These are phyloP conservation scores for Anarrhichthys ocellatus DNA, from an alignment of 2,113 vertebrate species.

Conservation along the genomic window DNA sequence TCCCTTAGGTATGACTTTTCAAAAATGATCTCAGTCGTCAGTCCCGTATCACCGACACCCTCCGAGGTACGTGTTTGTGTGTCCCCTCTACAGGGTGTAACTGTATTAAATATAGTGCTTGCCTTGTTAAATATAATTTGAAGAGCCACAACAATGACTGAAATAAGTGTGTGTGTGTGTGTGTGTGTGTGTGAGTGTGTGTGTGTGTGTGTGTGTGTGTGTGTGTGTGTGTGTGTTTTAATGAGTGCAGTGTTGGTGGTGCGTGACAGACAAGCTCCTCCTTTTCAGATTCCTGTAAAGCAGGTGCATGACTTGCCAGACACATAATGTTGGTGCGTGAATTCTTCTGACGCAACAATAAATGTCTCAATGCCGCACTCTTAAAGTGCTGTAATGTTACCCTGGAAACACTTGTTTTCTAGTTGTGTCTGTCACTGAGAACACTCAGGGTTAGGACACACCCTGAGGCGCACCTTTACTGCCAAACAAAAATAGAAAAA, in stretches of 20 bases:
- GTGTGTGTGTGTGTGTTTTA: not conserved
- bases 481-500: constrained; percentile 19
- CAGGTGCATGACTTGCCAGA: constrained; percentile 17
- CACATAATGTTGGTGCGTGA: constrained; percentile 13
- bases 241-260: not conserved
- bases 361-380: constrained; percentile 2
- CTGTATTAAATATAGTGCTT: not conserved
- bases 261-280: not conserved
- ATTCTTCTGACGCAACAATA: constrained; percentile 16
- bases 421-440: constrained; percentile 6
- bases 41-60: not conserved
- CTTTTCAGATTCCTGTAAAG: constrained; percentile 32
- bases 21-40: not conserved
- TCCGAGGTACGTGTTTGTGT: not conserved
- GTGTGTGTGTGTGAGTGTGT: not conserved
- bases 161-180: not conserved
- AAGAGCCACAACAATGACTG: not conserved
- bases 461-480: constrained; percentile 51
- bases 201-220: constrained; percentile 6
- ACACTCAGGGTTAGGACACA: constrained; percentile 44
- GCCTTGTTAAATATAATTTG: not conserved
- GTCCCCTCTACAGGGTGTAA: not conserved
- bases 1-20: not conserved
- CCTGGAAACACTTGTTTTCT: constrained; percentile 42
- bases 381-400: constrained; percentile 28